Conservation (phyloP, 1,140 invertebrate species). For the Leptoteleia sp. region DNA sequence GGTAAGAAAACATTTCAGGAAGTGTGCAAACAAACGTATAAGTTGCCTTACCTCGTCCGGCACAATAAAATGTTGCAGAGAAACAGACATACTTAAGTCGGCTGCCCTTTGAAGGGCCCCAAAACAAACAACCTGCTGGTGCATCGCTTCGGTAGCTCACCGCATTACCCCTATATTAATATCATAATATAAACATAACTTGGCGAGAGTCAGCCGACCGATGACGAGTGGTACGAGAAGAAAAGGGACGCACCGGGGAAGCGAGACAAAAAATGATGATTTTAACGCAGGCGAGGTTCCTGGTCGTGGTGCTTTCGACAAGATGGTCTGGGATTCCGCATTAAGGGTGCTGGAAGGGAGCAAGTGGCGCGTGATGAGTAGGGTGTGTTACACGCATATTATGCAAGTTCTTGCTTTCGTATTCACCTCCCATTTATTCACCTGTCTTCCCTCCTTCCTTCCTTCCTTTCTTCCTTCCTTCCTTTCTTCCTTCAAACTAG, state of each 20-base stretch:
- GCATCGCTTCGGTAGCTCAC: constrained; percentile 25
- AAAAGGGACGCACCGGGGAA: not conserved
- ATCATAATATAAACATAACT: constrained; percentile 81
- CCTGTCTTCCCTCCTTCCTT: constrained; percentile 32
- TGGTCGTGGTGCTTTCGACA: constrained; percentile 25
- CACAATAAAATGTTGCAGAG: constrained; percentile 59
- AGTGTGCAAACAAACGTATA: constrained; percentile 28
- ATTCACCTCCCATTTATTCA: constrained; percentile 25
- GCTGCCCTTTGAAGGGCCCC: constrained; percentile 47
- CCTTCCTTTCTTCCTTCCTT: no score
- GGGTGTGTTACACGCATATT: constrained; percentile 76
- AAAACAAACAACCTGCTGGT: constrained; percentile 73
- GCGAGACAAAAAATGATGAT: constrained; percentile 33
- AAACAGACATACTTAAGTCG: constrained; percentile 41
- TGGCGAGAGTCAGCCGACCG: constrained; percentile 40
- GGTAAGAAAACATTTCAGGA: no score
- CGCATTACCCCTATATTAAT: constrained; percentile 79
- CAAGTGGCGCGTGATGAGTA: constrained; percentile 78
- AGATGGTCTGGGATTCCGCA: constrained; percentile 25
- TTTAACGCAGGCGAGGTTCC: constrained; percentile 11
- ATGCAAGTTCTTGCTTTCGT: constrained; percentile 68
- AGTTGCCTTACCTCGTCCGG: constrained; percentile 42
- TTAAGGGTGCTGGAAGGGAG: constrained; percentile 65
- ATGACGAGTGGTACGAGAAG: constrained; percentile 3
- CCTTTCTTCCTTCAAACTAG: no score